Evolutionary conservation across 2,113 vertebrate genomes (phyloP), one percentile per base, ranked within the genome.

Genomic region (Galeopterus variegatus): DNA sequence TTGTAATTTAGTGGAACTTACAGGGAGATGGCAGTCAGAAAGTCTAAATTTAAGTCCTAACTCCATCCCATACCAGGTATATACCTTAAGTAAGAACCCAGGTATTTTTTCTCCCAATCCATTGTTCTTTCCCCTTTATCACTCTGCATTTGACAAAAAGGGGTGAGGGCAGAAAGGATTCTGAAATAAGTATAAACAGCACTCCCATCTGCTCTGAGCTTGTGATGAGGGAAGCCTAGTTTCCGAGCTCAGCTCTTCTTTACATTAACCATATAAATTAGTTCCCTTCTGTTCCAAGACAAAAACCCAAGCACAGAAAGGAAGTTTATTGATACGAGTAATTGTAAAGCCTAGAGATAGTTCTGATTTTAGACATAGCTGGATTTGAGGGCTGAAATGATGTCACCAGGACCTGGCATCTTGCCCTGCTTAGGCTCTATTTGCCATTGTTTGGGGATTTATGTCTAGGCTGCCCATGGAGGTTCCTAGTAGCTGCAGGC

Each of bases 321-420:
- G 28, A 8, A 28, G 77, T 65, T 83, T 84, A 52, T 65, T 60
- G 36, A 33, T 48, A 72, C 6, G 45, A 79, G 6, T 33, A 45
- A 72, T 56, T 72, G 12, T 50, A 72, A 83, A 77, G 31, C 18
- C n/a, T 54, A 65, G 24, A 36, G 31, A 48, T 23, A 56, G 11
- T 91, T 87, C 58, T 87, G 19, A 95, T 87, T 93, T 90, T 24
- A 70, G 41, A 69, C 19, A 62, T 11, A 69, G 18, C 18, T 77
- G 31, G 45, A 91, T 91, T 81, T n/a, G 65, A 12, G 21, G n/a
- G 31, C n/a, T 93, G 33, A 70, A 76, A 70, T 26, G 76, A 50
- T 58, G 24, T 87, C 69, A 70, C 11, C 17, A 54, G 28, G 5
- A 56, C 3, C 28, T 81, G 9, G 13, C 21, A 17, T 19, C 77